phyloP scores from a whole-genome alignment of 2,113 vertebrate genomes.

The Nothobranchius furzeri region DNA sequence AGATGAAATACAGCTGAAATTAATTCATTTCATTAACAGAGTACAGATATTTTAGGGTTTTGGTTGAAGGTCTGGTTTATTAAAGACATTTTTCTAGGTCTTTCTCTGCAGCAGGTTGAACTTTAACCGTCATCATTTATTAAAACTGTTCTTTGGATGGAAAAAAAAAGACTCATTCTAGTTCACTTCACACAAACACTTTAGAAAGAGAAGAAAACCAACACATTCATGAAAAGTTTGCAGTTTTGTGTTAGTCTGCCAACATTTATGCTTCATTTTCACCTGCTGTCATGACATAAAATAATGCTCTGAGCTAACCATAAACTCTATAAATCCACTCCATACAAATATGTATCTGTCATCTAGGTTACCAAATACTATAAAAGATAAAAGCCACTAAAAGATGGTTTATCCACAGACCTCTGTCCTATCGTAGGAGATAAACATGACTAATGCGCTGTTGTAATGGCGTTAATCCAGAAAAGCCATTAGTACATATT shows the following conservation, averaged over 20 bases:
- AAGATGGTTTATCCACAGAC: not conserved
- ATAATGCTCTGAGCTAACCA: not conserved
- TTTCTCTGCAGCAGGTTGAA: not conserved
- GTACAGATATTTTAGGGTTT: not conserved
- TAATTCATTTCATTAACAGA: not conserved
- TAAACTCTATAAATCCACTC: constrained; percentile 7
- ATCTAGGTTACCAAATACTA: not conserved
- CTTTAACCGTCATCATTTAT: not conserved
- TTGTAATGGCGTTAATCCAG: constrained; percentile 50
- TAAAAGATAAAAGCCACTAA: constrained; percentile 11
- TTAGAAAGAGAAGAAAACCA: not conserved
- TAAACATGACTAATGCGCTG: constrained; percentile 31
- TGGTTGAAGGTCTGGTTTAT: too few species aligned
- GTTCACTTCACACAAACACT: not conserved
- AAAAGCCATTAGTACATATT: constrained; percentile 47
- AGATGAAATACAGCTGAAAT: not conserved
- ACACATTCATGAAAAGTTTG: not conserved
- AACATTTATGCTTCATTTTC: not conserved
- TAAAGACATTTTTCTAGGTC: not conserved
- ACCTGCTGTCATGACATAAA: not conserved
- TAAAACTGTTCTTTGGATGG: not conserved
- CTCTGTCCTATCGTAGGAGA: constrained; percentile 1
- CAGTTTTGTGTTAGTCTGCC: not conserved
- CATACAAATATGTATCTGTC: not conserved
- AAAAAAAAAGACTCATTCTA: not conserved